Evolutionary conservation across 2,797 vertebrate species (phyloP).

Genomic region (Neosalanx taihuensis): DNA sequence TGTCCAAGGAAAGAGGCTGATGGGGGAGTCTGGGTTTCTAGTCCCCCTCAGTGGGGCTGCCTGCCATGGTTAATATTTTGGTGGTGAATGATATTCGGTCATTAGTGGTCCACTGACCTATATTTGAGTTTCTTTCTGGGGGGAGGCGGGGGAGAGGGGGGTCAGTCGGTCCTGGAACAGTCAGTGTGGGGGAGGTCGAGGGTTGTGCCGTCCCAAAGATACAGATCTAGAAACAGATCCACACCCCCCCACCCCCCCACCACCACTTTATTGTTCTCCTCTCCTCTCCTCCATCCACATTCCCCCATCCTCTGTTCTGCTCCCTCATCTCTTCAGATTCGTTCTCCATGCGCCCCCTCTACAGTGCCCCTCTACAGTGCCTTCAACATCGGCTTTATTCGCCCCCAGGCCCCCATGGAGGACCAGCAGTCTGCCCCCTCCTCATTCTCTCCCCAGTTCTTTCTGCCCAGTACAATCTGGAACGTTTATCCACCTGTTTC

Average conservation of each 20-base stretch:
- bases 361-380: too few relatives aligned
- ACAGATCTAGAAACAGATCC: slow-evolving; percentile 14
- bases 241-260: background rate
- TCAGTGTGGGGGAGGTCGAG: background rate
- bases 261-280: background rate
- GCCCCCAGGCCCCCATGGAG: too few relatives aligned
- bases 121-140: slow-evolving; percentile 6
- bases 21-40: background rate
- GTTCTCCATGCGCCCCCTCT: background rate
- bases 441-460: background rate
- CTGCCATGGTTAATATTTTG: slow-evolving; percentile 1
- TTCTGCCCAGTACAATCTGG: background rate
- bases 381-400: too few relatives aligned
- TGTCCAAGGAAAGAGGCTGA: background rate
- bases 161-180: too few relatives aligned
- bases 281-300: background rate
- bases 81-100: slow-evolving; percentile 13
- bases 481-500: background rate
- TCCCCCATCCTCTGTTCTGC: background rate
- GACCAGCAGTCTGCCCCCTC: too few relatives aligned
- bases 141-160: background rate
- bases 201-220: background rate
- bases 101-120: slow-evolving; percentile 35
- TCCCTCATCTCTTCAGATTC: background rate
- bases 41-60: slow-evolving; percentile 6